Conservation (phyloP, 2,797 vertebrate genomes). For the Dromococcyx pavoninus region DNA sequence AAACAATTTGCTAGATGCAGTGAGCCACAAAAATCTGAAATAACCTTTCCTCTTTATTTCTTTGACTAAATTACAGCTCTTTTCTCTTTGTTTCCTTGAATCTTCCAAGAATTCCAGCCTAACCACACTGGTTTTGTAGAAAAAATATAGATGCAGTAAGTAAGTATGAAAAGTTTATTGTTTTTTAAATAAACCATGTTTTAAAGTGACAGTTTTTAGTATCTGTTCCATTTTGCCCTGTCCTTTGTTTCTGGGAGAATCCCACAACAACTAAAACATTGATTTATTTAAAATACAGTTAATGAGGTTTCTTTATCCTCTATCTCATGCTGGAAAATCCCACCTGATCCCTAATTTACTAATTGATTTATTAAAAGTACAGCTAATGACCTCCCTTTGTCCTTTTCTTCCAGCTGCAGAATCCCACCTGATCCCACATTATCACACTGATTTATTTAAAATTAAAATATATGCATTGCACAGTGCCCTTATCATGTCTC, state of each 20-base stretch:
- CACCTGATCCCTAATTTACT: constrained; percentile 63
- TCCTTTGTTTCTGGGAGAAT: background rate
- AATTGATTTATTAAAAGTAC: constrained; percentile 46
- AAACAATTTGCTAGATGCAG: background rate
- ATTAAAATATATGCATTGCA: background rate
- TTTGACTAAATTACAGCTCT: background rate
- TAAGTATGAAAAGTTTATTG: background rate
- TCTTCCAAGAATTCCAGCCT: background rate
- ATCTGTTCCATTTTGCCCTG: background rate
- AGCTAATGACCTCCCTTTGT: constrained; percentile 42
- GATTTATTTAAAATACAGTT: constrained; percentile 20
- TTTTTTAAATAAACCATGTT: background rate
- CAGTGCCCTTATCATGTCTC: background rate
- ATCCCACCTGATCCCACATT: constrained; percentile 46
- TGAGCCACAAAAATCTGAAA: background rate
- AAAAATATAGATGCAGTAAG: background rate
- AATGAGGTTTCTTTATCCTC: constrained; percentile 54
- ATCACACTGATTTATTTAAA: constrained; percentile 39
- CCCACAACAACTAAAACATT: background rate
- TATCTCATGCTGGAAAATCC: background rate
- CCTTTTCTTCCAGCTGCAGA: background rate
- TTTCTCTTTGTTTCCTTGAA: background rate
- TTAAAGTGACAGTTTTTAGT: background rate
- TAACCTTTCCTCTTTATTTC: background rate
- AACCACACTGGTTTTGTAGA: background rate